phyloP scores from a whole-genome alignment of 1,140 invertebrate genomes.

The Maniola jurtina region DNA sequence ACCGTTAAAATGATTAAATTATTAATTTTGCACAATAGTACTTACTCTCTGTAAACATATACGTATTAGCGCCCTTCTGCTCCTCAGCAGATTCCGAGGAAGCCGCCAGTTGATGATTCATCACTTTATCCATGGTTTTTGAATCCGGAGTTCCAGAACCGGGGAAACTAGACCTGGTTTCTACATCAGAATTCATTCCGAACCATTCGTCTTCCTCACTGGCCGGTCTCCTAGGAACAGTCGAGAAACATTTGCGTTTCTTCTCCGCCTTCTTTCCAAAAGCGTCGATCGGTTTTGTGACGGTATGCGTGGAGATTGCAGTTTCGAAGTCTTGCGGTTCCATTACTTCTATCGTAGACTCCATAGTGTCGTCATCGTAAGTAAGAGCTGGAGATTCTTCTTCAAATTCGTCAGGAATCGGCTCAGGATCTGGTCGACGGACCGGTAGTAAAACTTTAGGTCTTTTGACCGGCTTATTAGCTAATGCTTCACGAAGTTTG shows the following conservation, averaged over 20 bases:
- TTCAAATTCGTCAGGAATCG: slow-evolving; percentile 24
- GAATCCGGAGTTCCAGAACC: slow-evolving; percentile 63
- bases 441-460: slow-evolving; percentile 62
- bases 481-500: slow-evolving; percentile 54
- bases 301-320: slow-evolving; percentile 62
- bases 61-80: slow-evolving; percentile 45
- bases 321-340: slow-evolving; percentile 56
- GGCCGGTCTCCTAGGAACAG: slow-evolving; percentile 34
- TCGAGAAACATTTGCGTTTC: slow-evolving; percentile 44
- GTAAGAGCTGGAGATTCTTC: slow-evolving; percentile 28
- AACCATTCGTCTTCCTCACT: slow-evolving; percentile 66
- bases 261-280: slow-evolving; percentile 39
- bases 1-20: background rate
- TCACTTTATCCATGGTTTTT: slow-evolving; percentile 42
- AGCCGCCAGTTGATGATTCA: slow-evolving; percentile 17
- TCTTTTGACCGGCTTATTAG: slow-evolving; percentile 55
- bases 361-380: slow-evolving; percentile 4
- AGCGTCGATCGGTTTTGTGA: slow-evolving; percentile 45
- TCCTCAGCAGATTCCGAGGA: slow-evolving; percentile 56
- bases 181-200: slow-evolving; percentile 54
- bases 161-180: slow-evolving; percentile 61
- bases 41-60: slow-evolving; percentile 67
- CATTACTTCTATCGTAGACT: slow-evolving; percentile 18
- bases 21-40: slow-evolving; percentile 11
- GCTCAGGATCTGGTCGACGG: slow-evolving; percentile 44